Base-by-base conservation (phyloP, 2,888 invertebrate species). In the Synergus laeviventris region DNA sequence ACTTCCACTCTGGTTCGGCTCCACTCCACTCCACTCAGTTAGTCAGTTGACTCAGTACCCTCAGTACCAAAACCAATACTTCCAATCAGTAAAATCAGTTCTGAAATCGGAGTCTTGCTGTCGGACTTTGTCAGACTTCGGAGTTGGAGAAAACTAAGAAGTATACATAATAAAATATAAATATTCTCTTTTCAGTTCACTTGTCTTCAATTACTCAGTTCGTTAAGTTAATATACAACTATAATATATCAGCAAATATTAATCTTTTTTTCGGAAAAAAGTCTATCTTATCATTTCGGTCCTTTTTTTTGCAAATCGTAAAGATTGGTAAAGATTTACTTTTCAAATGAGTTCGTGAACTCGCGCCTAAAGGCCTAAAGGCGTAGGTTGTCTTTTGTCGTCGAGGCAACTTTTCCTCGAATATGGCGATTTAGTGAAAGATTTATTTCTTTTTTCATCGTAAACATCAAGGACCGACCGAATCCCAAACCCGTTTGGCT, bases 341-440 rank as follows among this genome's bases (percentile, higher is more conserved):
- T 56, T 56, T 56, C 21, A 56, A 56, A 56, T 56, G 3, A 24
- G 56, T 4, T 45, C 42, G 24, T 66, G 21, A 12, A 24, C 66
- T 66, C 45, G 66, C 66, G 66, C 66, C 66, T 42, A 21, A 2
- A 42, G 18, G 31, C 24, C 21, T 45, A 5, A 39, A 66, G 66
- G 66, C 66, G 66, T 66, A 45, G 66, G 66, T 45, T 31, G 24
- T 66, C 14, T 42, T 11, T 45, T 24, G 42, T 61, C n/a, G 36
- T 66, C 70, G 31, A 64, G 39, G 42, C 21, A 64, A 64, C 42
- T 12, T 64, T 64, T 39, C 12, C 12, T 64, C 64, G n/a, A 39
- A 70, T 70, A 70, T 70, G 66, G 21, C 42, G 45, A 66, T 64
- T 45, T 16, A 66, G 21, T 42, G 70, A 49, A 49, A 70, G 31